Percentiles rank a stretch among this genome's conserved stretches.
Evolutionary conservation across 2,113 vertebrate genomes (phyloP).

Genomic region (Crotalus helleri): DNA sequence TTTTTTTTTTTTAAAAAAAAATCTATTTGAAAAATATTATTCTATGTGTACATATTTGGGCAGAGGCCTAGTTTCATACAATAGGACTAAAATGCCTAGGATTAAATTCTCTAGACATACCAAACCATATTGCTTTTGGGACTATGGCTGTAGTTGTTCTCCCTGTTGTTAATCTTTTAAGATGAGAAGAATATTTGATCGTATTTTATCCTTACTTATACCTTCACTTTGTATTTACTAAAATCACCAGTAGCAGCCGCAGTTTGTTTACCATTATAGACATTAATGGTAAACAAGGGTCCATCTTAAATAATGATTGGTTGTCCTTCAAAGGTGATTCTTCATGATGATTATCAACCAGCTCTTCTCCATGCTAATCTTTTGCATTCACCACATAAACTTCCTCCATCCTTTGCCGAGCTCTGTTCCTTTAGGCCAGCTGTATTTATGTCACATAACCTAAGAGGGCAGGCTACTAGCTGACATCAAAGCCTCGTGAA

Average conservation of each 20-base stretch:
- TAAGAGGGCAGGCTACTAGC: conserved; percentile 41
- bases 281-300: conserved; percentile 3
- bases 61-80: background rate
- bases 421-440: conserved; percentile 34
- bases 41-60: background rate
- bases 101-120: background rate
- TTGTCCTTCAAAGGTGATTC: conserved; percentile 42
- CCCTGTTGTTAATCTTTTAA: background rate
- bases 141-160: background rate
- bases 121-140: background rate
- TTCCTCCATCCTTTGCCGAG: conserved; percentile 31
- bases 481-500: conserved; percentile 33
- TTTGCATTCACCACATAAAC: background rate
- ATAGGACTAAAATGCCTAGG: too few relatives aligned
- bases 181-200: background rate
- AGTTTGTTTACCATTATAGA: background rate
- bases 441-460: conserved; percentile 36
- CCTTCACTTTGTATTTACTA: background rate
- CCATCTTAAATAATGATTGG: background rate
- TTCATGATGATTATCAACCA: conserved; percentile 42
- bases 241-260: background rate
- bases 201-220: background rate
- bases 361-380: conserved; percentile 16
- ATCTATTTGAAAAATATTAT: background rate
- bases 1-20: background rate